Evolutionary conservation across 2,797 vertebrate species (phyloP).

Genomic region (Enteromius paludinosus): DNA sequence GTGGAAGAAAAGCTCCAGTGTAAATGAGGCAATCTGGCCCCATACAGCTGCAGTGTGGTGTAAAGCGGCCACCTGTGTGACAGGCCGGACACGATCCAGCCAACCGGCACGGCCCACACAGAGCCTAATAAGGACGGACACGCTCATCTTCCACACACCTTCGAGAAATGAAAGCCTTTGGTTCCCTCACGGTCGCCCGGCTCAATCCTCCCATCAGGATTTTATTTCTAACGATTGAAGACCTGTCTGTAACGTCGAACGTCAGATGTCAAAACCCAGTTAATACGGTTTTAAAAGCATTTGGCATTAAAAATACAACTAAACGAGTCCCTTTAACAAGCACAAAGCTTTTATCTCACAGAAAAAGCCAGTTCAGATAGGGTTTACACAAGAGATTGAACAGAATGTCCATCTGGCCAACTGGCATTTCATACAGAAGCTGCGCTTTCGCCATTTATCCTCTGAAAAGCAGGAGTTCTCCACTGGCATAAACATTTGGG

Average conservation of each 20-base stretch:
- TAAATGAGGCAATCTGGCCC: conserved; percentile 38
- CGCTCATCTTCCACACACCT: conserved; percentile 66
- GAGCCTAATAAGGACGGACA: conserved; percentile 76
- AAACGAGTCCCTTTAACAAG: neutral
- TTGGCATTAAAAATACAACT: conserved; percentile 13
- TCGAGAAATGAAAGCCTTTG: conserved; percentile 50
- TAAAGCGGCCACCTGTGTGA: conserved; percentile 45
- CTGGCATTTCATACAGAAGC: conserved; percentile 18
- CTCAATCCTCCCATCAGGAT: conserved; percentile 37
- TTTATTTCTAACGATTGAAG: conserved; percentile 37
- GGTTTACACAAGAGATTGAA: conserved; percentile 17
- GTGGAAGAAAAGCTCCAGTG: conserved; percentile 25
- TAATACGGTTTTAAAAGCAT: neutral
- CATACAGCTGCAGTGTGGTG: conserved; percentile 19
- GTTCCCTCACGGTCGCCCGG: conserved; percentile 42
- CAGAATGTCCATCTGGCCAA: conserved; percentile 1
- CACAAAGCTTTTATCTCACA: conserved; percentile 20
- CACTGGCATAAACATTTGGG: conserved; percentile 18
- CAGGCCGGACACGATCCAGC: conserved; percentile 64
- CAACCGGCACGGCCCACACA: conserved; percentile 70
- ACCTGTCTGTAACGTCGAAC: neutral
- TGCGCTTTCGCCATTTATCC: conserved; percentile 24
- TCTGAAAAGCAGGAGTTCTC: conserved; percentile 22
- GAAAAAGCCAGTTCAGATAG: conserved; percentile 1
- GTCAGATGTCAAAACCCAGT: conserved; percentile 30